Percentiles rank a stretch among this genome's conserved stretches.
phyloP scores from a whole-genome alignment of 2,888 invertebrate genomes.

The Agriotes lineatus region DNA sequence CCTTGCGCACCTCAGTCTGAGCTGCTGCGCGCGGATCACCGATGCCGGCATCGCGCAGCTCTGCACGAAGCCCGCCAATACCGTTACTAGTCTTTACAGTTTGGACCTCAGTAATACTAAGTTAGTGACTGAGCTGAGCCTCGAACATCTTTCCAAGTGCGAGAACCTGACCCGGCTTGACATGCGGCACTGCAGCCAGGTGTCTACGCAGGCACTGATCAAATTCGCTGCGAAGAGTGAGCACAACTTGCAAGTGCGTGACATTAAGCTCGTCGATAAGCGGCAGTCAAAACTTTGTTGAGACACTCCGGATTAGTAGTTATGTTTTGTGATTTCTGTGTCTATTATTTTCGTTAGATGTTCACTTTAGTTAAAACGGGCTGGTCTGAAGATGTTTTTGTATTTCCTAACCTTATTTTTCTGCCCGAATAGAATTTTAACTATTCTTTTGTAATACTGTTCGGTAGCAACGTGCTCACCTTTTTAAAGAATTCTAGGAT shows the following conservation, averaged over 20 bases:
- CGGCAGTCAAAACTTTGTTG: slow-evolving; percentile 54
- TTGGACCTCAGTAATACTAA: slow-evolving; percentile 87
- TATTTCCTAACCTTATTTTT: no score
- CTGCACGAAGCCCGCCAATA: slow-evolving; percentile 79
- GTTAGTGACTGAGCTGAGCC: slow-evolving; percentile 83
- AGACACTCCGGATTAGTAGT: slow-evolving; percentile 7
- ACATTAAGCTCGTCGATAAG: slow-evolving; percentile 81
- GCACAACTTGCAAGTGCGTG: slow-evolving; percentile 83
- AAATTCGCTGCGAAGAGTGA: slow-evolving; percentile 86
- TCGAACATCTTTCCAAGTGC: slow-evolving; percentile 85
- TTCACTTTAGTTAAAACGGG: not conserved
- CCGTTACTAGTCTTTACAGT: slow-evolving; percentile 76
- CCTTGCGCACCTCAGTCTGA: slow-evolving; percentile 82
- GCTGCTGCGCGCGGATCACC: slow-evolving; percentile 88
- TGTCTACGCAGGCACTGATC: slow-evolving; percentile 85
- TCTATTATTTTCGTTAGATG: not conserved
- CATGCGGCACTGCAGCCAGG: slow-evolving; percentile 83
- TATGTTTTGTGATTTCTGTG: not conserved
- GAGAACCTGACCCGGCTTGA: slow-evolving; percentile 80
- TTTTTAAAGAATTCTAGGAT: no score
- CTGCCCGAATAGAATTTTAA: no score
- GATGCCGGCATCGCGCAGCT: slow-evolving; percentile 92
- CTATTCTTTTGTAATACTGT: no score
- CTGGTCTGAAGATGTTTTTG: no score
- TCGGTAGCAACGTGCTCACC: no score